Base-by-base conservation (phyloP, 2,797 vertebrate genomes). In the Fistularia tabacaria region DNA sequence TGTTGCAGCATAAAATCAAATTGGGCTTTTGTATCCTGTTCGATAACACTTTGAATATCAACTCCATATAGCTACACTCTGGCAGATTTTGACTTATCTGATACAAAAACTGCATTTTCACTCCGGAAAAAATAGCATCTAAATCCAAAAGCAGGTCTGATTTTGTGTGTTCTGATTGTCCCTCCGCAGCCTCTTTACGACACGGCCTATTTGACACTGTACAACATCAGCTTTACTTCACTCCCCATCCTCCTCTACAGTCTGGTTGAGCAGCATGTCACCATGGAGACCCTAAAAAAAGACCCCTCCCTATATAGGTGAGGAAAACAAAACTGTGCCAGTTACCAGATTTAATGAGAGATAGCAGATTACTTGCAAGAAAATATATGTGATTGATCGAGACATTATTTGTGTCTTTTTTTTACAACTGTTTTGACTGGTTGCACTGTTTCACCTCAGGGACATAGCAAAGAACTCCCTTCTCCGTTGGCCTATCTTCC, bases 161-260 rank as follows among this genome's bases (percentile, higher is more conserved):
- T 57, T 9, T 3, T 7, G 1, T 46, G 8, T 61, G 1, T 44
- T 1, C 50, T 39, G 41, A 77, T 67, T 43, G 8, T 76, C 66
- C 72, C 9, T 64, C 50, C 15, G 37, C 92, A 99, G 97, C 95
- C 96, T 60, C 92, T 99, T 67, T 99, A 98, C 7, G 96, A 99
- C 85, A 97, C 97, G 0, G 96, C 97, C 10, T 99, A 98, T 83
- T 89, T 99, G 83, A 98, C 97, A 38, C 85, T 99, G 80, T 99
- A 99, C 91, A 99, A 99, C 91, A 99, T 99, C 92, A 98, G 96
- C 89, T 98, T 99, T 88, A 99, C 97, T 47, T 99, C 97, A 11
- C 93, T 99, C 71, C 97, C 96, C 73, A 97, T 99, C 88, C 93
- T 99, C 54, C 87, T 98, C 59, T 98, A 97, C 56, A 95, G 97